phyloP scores from a whole-genome alignment of 2,888 invertebrate species.

The Rhopalosiphum nymphaeae region DNA sequence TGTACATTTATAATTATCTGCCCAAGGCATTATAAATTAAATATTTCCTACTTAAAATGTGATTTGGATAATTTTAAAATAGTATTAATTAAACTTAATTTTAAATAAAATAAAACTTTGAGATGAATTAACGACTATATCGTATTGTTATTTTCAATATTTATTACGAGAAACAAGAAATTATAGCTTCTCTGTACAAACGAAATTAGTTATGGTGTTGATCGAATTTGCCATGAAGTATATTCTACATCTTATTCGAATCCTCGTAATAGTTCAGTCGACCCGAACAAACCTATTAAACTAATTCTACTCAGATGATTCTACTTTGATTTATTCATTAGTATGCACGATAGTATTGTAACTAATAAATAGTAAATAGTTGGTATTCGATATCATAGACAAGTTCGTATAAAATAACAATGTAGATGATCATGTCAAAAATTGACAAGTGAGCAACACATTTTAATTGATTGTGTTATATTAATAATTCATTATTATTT shows the following conservation, averaged over 20 bases:
- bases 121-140: not conserved
- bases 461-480: not conserved
- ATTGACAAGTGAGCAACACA: not conserved
- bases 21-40: not conserved
- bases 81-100: not conserved
- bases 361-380: not conserved
- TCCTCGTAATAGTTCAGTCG: not conserved
- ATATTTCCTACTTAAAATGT: not conserved
- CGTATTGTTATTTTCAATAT: not conserved
- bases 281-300: constrained; percentile 18
- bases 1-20: not conserved
- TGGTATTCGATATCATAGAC: not conserved
- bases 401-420: not conserved
- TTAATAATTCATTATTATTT: not conserved
- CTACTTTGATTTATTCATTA: constrained; percentile 32
- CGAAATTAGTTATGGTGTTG: not conserved
- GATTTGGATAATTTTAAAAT: not conserved
- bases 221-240: not conserved
- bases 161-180: not conserved
- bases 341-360: not conserved
- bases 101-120: not conserved
- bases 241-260: not conserved
- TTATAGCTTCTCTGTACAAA: not conserved
- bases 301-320: constrained; percentile 14
- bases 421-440: not conserved